These are phyloP conservation scores for Pseudanteris insignis DNA, from an alignment of 2,888 invertebrate species.

Conservation along the genomic window DNA sequence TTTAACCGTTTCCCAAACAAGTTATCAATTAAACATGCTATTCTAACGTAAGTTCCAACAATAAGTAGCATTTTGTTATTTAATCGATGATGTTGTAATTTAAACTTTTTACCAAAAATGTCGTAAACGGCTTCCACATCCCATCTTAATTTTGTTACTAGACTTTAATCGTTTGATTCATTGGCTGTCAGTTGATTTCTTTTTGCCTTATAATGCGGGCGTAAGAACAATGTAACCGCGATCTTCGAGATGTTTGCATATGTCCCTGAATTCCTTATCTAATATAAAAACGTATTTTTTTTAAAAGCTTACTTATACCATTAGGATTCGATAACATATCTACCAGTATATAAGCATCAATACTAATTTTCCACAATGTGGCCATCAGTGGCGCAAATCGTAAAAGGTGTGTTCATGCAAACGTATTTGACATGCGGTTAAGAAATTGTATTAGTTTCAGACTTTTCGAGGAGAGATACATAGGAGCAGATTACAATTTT, in stretches of 20 bases:
- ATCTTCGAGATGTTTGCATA: conserved; percentile 10
- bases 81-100: conserved; percentile 18
- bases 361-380: conserved; percentile 23
- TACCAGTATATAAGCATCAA: conserved; percentile 26
- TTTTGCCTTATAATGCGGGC: conserved; percentile 46
- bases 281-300: no score
- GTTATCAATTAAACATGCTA: conserved; percentile 27
- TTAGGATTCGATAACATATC: conserved; percentile 14
- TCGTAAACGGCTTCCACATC: conserved; percentile 41
- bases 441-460: conserved; percentile 2
- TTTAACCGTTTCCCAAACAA: conserved; percentile 33
- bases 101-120: conserved; percentile 17
- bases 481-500: conserved; percentile 1
- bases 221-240: conserved; percentile 12
- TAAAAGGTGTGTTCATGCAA: conserved; percentile 7
- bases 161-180: conserved; percentile 45
- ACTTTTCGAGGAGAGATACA: neutral
- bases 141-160: conserved; percentile 46
- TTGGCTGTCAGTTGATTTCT: conserved; percentile 43
- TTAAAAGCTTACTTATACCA: conserved; percentile 17
- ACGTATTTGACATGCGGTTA: neutral
- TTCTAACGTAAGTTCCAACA: conserved; percentile 1
- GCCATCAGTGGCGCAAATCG: conserved; percentile 6
- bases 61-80: conserved; percentile 34
- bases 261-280: conserved; percentile 8